Percentiles rank a stretch among this genome's conserved stretches.
These are phyloP conservation scores for Macrophya alboannulata DNA, from an alignment of 2,888 invertebrate species.

Conservation along the genomic window DNA sequence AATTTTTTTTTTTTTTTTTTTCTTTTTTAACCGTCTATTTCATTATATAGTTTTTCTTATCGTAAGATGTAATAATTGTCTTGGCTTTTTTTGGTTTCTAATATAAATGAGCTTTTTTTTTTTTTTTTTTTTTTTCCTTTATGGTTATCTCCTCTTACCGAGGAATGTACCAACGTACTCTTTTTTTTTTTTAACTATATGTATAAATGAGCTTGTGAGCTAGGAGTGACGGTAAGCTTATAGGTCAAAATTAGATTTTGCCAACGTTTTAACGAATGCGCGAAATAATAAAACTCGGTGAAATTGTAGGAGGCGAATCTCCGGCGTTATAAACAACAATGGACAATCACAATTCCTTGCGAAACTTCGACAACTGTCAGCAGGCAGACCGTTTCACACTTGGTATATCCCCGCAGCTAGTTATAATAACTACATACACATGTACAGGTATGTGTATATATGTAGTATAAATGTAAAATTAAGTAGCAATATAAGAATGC, in stretches of 20 bases:
- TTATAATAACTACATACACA: neutral
- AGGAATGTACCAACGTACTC: too few species aligned
- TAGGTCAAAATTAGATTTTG: neutral
- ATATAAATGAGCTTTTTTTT: slow-evolving; percentile 18
- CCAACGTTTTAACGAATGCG: neutral
- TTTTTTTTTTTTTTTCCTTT: too few species aligned
- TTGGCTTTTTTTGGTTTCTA: neutral
- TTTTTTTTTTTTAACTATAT: too few species aligned
- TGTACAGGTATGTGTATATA: neutral
- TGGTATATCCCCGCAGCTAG: neutral
- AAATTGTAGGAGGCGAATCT: slow-evolving; percentile 49
- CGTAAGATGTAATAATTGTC: neutral
- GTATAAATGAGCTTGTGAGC: slow-evolving; percentile 10
- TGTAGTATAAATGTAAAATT: neutral
- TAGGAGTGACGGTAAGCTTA: neutral
- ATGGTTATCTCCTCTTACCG: too few species aligned
- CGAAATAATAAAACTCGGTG: neutral
- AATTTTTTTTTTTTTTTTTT: neutral
- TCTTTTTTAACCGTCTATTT: neutral
- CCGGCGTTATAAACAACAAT: slow-evolving; percentile 29
- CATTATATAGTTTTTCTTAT: neutral
- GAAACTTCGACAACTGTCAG: slow-evolving; percentile 38
- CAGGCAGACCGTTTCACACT: slow-evolving; percentile 17
- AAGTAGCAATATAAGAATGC: slow-evolving; percentile 1
- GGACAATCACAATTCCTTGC: slow-evolving; percentile 43